Conservation (phyloP, 2,113 vertebrate species). For the Spea bombifrons region DNA sequence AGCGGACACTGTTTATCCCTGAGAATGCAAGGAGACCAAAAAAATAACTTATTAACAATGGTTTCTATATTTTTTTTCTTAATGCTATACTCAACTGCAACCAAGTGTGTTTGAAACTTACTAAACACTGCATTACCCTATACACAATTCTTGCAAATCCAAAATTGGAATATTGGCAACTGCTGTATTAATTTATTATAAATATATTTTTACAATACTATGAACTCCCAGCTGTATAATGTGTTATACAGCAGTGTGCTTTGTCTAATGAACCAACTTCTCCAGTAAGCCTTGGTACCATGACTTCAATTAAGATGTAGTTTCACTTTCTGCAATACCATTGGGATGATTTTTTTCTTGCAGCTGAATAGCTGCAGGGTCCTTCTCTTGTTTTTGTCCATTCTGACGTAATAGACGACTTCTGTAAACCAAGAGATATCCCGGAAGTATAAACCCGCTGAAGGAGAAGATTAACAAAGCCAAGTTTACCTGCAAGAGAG, state of each 20-base stretch:
- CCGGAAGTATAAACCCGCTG: conserved; percentile 26
- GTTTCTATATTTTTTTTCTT: not conserved
- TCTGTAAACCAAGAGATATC: conserved; percentile 10
- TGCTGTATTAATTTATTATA: not conserved
- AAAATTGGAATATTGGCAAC: not conserved
- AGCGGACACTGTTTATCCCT: not conserved
- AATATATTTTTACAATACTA: conserved; percentile 2
- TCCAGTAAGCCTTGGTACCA: not conserved
- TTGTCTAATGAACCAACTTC: not conserved
- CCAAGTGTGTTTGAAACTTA: not conserved
- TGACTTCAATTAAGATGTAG: not conserved
- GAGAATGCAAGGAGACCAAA: conserved; percentile 2
- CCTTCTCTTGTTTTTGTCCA: conserved; percentile 6
- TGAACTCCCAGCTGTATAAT: not conserved
- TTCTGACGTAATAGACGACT: not conserved
- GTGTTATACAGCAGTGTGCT: not conserved
- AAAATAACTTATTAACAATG: not conserved
- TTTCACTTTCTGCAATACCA: conserved; percentile 10
- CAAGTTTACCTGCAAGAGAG: conserved; percentile 24
- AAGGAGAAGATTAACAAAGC: conserved; percentile 25
- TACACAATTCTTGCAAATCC: not conserved
- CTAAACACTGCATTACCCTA: not conserved
- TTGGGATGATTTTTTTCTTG: conserved; percentile 2
- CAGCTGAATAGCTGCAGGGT: conserved; percentile 18
- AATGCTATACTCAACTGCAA: not conserved